phyloP scores from a whole-genome alignment of 2,888 invertebrate genomes.

The Acronicta aceris region DNA sequence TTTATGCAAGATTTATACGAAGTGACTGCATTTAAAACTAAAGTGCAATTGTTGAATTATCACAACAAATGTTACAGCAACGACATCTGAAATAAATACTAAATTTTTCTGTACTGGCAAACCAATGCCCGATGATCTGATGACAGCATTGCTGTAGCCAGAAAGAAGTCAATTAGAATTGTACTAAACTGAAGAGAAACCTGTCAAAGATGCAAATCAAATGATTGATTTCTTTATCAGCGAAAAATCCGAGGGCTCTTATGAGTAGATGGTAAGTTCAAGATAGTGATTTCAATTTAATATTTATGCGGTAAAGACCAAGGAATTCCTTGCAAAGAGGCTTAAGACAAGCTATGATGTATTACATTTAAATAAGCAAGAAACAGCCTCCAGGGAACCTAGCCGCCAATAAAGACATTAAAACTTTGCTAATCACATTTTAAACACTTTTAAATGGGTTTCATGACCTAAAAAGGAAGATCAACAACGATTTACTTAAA shows the following conservation, averaged over 20 bases:
- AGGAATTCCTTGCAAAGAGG: slow-evolving; percentile 6
- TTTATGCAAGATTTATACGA: slow-evolving; percentile 50
- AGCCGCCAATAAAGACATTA: slow-evolving; percentile 45
- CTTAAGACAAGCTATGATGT: slow-evolving; percentile 37
- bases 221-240: too few relatives aligned
- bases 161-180: too few relatives aligned
- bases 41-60: slow-evolving; percentile 5
- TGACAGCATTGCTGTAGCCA: too few relatives aligned
- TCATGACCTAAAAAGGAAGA: slow-evolving; percentile 53
- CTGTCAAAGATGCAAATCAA: too few relatives aligned
- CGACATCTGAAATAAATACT: too few relatives aligned
- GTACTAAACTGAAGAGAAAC: too few relatives aligned
- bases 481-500: slow-evolving; percentile 49
- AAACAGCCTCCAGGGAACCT: slow-evolving; percentile 29
- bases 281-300: slow-evolving; percentile 2
- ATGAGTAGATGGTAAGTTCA: not conserved
- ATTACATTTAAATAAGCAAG: slow-evolving; percentile 44
- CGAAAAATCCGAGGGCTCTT: too few relatives aligned
- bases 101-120: too few relatives aligned
- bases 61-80: not conserved
- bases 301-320: slow-evolving; percentile 15
- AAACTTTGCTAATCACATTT: slow-evolving; percentile 61
- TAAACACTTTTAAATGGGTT: slow-evolving; percentile 67
- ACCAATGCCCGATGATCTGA: too few relatives aligned
- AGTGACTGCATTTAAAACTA: slow-evolving; percentile 26